These are phyloP conservation scores for Alentia gelatinosa DNA, from an alignment of 2,888 invertebrate species.

Conservation along the genomic window DNA sequence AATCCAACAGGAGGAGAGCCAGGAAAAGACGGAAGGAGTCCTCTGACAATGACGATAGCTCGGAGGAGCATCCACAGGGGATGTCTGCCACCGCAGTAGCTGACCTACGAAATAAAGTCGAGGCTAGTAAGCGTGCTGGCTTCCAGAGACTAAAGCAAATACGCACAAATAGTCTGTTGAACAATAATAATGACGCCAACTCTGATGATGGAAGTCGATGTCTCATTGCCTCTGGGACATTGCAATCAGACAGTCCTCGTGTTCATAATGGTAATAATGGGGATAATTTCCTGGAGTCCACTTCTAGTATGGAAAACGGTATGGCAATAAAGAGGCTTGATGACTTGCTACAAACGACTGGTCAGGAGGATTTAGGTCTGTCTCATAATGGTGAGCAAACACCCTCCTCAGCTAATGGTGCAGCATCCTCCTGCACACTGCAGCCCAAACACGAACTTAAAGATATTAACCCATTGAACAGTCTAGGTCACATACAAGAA, in stretches of 20 bases:
- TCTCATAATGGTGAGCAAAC: too few relatives aligned
- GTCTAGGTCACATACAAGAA: too few relatives aligned
- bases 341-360: not conserved
- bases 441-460: not conserved
- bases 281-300: not conserved
- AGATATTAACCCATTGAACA: too few relatives aligned
- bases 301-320: not conserved
- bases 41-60: conserved; percentile 9
- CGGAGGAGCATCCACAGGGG: not conserved
- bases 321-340: not conserved
- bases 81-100: conserved; percentile 19
- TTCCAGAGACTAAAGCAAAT: not conserved
- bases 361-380: not conserved
- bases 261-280: not conserved
- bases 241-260: not conserved
- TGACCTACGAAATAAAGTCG: not conserved
- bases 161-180: not conserved
- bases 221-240: not conserved
- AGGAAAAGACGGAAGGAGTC: not conserved
- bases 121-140: not conserved
- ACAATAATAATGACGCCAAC: not conserved
- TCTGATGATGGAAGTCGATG: not conserved
- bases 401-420: not conserved
- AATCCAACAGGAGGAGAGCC: not conserved
- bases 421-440: not conserved